Percentiles rank a stretch among this genome's conserved stretches.
These are phyloP conservation scores for Pholis gunnellus DNA, from an alignment of 2,113 vertebrate genomes.

Conservation along the genomic window DNA sequence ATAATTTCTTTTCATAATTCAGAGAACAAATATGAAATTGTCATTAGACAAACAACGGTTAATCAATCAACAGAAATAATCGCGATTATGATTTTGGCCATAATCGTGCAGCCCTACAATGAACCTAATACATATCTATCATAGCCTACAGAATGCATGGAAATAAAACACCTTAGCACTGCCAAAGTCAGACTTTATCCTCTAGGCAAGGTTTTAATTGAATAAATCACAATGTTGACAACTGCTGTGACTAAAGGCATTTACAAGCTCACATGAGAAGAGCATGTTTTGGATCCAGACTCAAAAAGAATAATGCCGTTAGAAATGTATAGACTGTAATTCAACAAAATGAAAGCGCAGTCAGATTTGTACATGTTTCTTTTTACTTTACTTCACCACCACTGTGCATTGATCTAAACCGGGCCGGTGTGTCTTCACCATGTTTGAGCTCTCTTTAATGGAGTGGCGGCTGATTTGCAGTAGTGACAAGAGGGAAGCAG, in stretches of 20 bases:
- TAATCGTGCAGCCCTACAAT: no score
- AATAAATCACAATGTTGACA: not conserved
- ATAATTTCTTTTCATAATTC: not conserved
- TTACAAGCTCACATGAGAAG: not conserved
- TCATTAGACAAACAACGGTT: not conserved
- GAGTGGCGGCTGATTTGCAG: constrained; percentile 30
- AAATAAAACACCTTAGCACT: not conserved
- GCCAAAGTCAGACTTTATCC: not conserved
- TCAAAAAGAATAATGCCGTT: no score
- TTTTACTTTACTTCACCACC: not conserved
- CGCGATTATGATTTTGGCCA: no score
- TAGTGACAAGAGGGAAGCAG: constrained; percentile 24
- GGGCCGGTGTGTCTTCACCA: not conserved
- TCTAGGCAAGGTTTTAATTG: not conserved
- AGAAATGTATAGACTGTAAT: not conserved
- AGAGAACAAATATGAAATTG: not conserved
- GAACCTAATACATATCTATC: not conserved
- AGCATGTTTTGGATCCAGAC: not conserved
- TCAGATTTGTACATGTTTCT: not conserved
- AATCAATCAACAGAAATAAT: not conserved
- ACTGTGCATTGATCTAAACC: not conserved
- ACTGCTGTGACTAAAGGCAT: not conserved
- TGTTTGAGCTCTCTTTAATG: constrained; percentile 53
- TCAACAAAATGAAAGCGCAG: not conserved
- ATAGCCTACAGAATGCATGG: not conserved